phyloP scores from a whole-genome alignment of 2,113 vertebrate species.

The Pica pica region DNA sequence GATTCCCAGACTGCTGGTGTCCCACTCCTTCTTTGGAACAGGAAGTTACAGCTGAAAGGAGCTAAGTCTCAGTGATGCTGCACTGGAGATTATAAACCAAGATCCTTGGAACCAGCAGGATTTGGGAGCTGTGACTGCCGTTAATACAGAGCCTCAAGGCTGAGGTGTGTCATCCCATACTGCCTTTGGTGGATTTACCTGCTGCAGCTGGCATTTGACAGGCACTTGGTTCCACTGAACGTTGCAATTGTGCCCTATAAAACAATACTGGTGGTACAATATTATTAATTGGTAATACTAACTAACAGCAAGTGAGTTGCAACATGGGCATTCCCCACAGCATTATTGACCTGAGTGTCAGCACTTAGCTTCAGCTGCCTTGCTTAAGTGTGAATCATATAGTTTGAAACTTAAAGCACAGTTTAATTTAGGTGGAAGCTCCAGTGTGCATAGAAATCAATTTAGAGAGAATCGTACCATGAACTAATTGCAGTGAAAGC shows the following conservation, averaged over 20 bases:
- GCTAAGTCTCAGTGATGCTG: not conserved
- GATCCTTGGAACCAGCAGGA: not conserved
- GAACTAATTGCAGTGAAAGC: not conserved
- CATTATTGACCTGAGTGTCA: not conserved
- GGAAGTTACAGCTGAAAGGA: not conserved
- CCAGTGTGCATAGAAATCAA: not conserved
- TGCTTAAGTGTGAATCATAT: not conserved
- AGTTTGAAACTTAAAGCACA: not conserved
- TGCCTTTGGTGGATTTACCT: not conserved
- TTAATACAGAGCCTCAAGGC: not conserved
- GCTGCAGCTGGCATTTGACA: not conserved
- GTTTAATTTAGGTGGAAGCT: not conserved
- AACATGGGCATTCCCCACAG: not conserved
- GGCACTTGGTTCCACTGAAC: not conserved
- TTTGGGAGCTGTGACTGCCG: not conserved
- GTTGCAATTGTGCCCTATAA: not conserved
- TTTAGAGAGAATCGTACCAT: not conserved
- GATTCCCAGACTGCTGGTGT: not conserved
- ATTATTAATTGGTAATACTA: not conserved
- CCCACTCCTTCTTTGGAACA: not conserved
- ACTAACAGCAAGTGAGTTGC: not conserved
- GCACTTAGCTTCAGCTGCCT: not conserved
- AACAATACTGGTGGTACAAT: not conserved
- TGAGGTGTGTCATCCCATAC: not conserved
- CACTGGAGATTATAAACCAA: not conserved